Base-by-base conservation (phyloP, 2,113 vertebrate genomes). In the Nesoenas mayeri region DNA sequence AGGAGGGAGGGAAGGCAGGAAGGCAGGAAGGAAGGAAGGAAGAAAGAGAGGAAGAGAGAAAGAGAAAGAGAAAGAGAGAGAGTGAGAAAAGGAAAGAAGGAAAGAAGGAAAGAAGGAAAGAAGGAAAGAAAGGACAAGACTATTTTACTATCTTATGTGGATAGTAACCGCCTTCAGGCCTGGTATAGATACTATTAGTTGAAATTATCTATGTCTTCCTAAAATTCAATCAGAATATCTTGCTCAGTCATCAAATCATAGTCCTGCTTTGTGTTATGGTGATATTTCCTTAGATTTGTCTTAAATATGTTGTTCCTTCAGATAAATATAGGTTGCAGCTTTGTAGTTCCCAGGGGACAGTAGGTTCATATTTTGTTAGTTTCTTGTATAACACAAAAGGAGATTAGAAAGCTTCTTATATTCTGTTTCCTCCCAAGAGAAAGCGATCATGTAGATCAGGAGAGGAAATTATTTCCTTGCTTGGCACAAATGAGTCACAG, bases 401-500 rank as follows among this genome's bases (percentile, higher is more conserved):
- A 92, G 95, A 97, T 94, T 95, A 91, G 79, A 97, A 88, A 66
- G 61, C 95, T 95, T 94, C 92, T 91, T 88, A 93, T 83, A 96
- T 82, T 93, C 94, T 73, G 79, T 95, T 96, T 97, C 96, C 95
- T 95, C 94, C 92, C 69, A 2, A 95, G 88, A 95, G 97, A 96
- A 97, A 93, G 88, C 91, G 95, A 90, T 94, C 96, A 94, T 92
- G 88, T 61, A 96, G 91, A 96, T 93, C 95, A 96, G 78, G 97
- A 96, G 91, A 95, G 96, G 97, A 97, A 98, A 96, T 93, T 1
- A 95, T 97, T 95, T 97, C 91, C 91, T 93, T 96, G 93, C 91
- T 84, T 83, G 96, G 96, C 86, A 97, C 87, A 96, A 96, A 95
- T 97, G 96, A 97, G 96, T 97, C 97, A 97, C 85, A 88, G 94